phyloP scores from a whole-genome alignment of 2,888 invertebrate species.

The Eudasyphora cyanicolor region DNA sequence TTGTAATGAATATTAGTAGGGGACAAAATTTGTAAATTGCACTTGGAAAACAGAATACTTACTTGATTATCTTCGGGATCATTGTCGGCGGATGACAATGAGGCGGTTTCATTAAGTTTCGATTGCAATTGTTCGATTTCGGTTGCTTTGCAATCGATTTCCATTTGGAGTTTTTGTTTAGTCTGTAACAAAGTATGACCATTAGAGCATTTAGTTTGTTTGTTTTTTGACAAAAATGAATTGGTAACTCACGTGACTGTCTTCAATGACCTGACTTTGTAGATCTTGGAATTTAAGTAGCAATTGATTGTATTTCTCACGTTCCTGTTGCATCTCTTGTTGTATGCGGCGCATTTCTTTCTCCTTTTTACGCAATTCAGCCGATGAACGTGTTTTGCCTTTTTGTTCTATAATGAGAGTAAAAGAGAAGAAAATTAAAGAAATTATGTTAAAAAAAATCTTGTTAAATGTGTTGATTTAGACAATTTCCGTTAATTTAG shows the following conservation, averaged over 20 bases:
- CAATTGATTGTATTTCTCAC: constrained; percentile 95
- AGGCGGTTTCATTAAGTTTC: constrained; percentile 94
- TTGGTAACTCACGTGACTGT: constrained; percentile 83
- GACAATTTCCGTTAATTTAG: too few species aligned
- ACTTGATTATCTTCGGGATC: constrained; percentile 87
- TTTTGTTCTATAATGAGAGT: constrained; percentile 83
- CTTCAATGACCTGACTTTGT: constrained; percentile 91
- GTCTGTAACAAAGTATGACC: constrained; percentile 70
- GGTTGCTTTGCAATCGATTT: constrained; percentile 97
- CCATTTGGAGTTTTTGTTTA: constrained; percentile 93
- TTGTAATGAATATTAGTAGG: constrained; percentile 49
- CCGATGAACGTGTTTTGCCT: constrained; percentile 88
- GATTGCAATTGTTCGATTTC: constrained; percentile 96
- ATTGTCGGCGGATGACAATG: constrained; percentile 93
- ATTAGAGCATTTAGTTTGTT: neutral
- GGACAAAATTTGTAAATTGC: neutral
- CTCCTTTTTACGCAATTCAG: constrained; percentile 92
- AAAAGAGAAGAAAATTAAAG: neutral
- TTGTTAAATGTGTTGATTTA: too few species aligned
- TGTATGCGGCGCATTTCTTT: constrained; percentile 96
- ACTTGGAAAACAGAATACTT: constrained; percentile 56
- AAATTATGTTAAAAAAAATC: too few species aligned
- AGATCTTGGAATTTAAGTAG: constrained; percentile 91
- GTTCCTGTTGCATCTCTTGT: constrained; percentile 95
- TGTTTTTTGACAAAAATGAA: neutral